Base-by-base conservation (phyloP, 2,888 invertebrate species). In the Drepanosiphum platanoidis region DNA sequence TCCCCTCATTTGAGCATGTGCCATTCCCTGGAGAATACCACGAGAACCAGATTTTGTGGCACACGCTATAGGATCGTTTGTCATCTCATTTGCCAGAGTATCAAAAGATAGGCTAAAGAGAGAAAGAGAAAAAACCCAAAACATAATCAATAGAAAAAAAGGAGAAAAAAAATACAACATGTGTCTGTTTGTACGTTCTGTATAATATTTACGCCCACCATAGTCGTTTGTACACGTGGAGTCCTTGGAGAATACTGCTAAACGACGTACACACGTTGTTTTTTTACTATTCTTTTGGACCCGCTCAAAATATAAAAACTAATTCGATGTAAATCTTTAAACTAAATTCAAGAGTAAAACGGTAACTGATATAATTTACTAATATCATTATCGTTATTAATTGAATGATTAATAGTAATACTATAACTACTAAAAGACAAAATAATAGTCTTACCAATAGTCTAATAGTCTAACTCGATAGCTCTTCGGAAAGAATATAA, bases 41-140 rank as follows among this genome's bases (percentile, higher is more conserved):
- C 61, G 61, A 66, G 72, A 58, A 58, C 74, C 74, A 66, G 30
- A 39, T 42, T 27, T 30, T 11, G 22, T 83, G 83, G 83, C 83
- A 83, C 75, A 75, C 83, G 75, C 74, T 75, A 42, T 18, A 27
- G 61, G 52, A 58, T 61, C 81, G 72, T 72, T 82, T 82, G 72
- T 72, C 81, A 72, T 72, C 27, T 32, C 42, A 13, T 66, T 42
- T n/a, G 34, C 4, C 34, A 30, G 71, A 64, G 74, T 77, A 36
- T 27, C 36, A 52, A 46, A 36, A 64, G 39, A 71, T 58, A n/a
- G 15, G 77, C 42, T 72, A 68, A 66, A 70, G 71, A 84, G 71
- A 75, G 75, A 86, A 39, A n/a, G 66, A 70, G 36, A 52, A 80
- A 80, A 83, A 87, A 88, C 87, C 87, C 75, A 86, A 86, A 86